Evolutionary conservation across 1,140 invertebrate genomes (phyloP), one percentile per base, ranked within the genome.

Genomic region (Oreohelix idahoensis): DNA sequence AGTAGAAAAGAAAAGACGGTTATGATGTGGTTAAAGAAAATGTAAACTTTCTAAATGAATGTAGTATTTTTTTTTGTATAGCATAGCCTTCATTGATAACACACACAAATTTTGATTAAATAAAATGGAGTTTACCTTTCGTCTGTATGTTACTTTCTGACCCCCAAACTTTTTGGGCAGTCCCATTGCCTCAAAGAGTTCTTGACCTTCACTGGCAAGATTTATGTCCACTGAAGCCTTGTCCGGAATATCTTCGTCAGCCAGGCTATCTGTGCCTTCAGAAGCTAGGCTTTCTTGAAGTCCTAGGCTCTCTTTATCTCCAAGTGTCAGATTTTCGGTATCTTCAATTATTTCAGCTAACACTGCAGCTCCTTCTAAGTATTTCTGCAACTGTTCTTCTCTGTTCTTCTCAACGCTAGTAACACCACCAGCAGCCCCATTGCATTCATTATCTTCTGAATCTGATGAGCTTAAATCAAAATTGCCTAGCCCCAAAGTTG

Each of bases 381-480:
- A 81, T 51, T 45, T 70, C 66, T 71, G 71, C 23, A 81, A 29
- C 29, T 38, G 32, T 13, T 81, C 79, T 36, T 81, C 66, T 51
- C 45, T 81, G 29, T 32, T n/a, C 38, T 51, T 42, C 32, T 63
- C 39, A 32, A 70, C n/a, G 5, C 20, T 26, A 26, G 17, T 5
- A n/a, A n/a, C n/a, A 23, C 51, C 63, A 17, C 51, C 69, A 4
- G 15, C 26, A 20, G 38, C 63, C 8, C 42, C 32, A 45, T 17
- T 26, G 45, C 74, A 76, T 15, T 42, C 63, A 53, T 66, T 71
- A 45, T 45, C 42, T 20, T 81, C 79, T 71, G 79, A 81, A 51
- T 81, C 79, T 13, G 79, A 81, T 29, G 79, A 81, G 36, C 79
- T 81, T 39, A 81, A 71, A 5, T 81, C 79, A 81, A 81, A 81